Conservation (phyloP, 2,797 vertebrate genomes). For the Manis javanica region DNA sequence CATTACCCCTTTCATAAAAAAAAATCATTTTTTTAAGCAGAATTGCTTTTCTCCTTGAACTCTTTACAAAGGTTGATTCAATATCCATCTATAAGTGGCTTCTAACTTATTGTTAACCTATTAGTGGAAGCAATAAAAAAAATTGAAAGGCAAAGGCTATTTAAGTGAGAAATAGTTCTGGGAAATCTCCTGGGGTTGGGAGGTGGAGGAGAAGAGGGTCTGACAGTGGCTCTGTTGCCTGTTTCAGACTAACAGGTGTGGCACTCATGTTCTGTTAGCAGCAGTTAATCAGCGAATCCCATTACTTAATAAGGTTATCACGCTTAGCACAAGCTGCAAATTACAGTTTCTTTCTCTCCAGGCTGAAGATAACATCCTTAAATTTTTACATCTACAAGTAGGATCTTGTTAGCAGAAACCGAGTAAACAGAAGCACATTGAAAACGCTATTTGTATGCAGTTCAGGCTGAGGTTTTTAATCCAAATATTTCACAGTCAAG, state of each 20-base stretch:
- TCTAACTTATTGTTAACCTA: slow-evolving; percentile 84
- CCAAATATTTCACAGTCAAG: slow-evolving; percentile 59
- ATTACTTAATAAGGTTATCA: slow-evolving; percentile 87
- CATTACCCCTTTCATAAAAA: slow-evolving; percentile 72
- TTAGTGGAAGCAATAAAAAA: slow-evolving; percentile 84
- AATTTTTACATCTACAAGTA: slow-evolving; percentile 81
- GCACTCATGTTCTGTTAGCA: slow-evolving; percentile 86
- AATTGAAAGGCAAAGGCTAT: slow-evolving; percentile 82
- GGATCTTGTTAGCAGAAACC: slow-evolving; percentile 76
- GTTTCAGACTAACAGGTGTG: slow-evolving; percentile 83
- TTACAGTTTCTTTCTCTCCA: slow-evolving; percentile 83
- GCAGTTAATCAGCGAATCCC: slow-evolving; percentile 87
- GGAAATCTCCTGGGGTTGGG: slow-evolving; percentile 71
- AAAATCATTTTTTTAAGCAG: slow-evolving; percentile 80
- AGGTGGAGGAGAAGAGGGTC: slow-evolving; percentile 69
- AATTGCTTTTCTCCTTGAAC: slow-evolving; percentile 85
- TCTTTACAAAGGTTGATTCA: slow-evolving; percentile 79
- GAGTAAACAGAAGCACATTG: slow-evolving; percentile 75
- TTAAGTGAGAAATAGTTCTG: slow-evolving; percentile 84
- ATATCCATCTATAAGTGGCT: slow-evolving; percentile 81
- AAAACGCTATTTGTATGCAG: slow-evolving; percentile 64
- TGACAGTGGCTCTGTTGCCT: slow-evolving; percentile 69
- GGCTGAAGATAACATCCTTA: slow-evolving; percentile 81
- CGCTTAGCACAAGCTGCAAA: slow-evolving; percentile 84
- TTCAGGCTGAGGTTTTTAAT: slow-evolving; percentile 69